A percentile compares a stretch with the other conserved stretches of the same genome.
Evolutionary conservation across 2,113 vertebrate species (phyloP).

Genomic region (Cyrtonyx montezumae): DNA sequence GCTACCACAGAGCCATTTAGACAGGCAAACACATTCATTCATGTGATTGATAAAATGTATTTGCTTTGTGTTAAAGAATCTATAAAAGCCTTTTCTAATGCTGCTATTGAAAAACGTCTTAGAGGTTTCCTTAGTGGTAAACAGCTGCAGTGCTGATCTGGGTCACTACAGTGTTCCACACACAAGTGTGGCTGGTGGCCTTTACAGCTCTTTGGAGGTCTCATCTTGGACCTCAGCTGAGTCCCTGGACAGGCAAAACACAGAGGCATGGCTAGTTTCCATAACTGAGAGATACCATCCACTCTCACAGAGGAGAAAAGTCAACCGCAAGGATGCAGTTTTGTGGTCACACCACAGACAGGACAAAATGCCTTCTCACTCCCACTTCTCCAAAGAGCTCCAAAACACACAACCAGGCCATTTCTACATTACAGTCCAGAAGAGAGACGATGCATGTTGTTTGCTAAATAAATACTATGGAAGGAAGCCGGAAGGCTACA

Average conservation of each 20-base stretch:
- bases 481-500: background rate
- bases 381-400: background rate
- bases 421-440: background rate
- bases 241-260: background rate
- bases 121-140: slow-evolving; percentile 50
- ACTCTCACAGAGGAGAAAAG: background rate
- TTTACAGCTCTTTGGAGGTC: background rate
- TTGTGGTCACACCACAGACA: background rate
- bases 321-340: background rate
- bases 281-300: background rate
- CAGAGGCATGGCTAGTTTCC: background rate
- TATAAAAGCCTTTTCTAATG: slow-evolving; percentile 41
- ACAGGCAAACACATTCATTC: slow-evolving; percentile 49
- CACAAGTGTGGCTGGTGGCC: fast-evolving
- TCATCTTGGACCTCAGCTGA: background rate
- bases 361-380: background rate
- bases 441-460: background rate
- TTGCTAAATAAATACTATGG: background rate
- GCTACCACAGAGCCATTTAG: slow-evolving; percentile 6
- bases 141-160: slow-evolving; percentile 36
- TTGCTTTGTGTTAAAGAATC: slow-evolving; percentile 65
- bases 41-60: slow-evolving; percentile 54
- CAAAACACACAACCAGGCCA: background rate
- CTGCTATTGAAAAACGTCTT: slow-evolving; percentile 29
- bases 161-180: background rate